These are phyloP conservation scores for Lepidurus couesii DNA, from an alignment of 1,140 invertebrate genomes.

Conservation along the genomic window DNA sequence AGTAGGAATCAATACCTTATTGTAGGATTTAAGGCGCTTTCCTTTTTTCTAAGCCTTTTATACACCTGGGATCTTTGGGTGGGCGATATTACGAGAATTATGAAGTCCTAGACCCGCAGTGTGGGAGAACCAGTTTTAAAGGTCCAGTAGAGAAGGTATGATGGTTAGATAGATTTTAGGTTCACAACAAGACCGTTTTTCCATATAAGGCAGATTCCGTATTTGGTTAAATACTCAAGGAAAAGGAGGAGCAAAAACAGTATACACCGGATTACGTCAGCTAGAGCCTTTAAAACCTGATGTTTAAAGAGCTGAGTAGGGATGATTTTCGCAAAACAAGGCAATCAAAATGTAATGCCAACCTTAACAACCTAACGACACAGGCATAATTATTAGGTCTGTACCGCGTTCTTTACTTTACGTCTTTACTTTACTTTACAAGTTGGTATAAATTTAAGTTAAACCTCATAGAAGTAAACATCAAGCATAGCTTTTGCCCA, in stretches of 20 bases:
- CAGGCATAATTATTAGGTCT: too few species aligned
- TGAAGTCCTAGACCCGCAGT: not conserved
- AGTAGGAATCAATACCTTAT: not conserved
- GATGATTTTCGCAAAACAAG: not conserved
- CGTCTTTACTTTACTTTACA: too few species aligned
- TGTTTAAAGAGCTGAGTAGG: not conserved
- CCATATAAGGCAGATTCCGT: not conserved
- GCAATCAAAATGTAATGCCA: not conserved
- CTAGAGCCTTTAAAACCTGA: not conserved
- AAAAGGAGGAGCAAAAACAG: not conserved
- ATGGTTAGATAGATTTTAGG: not conserved
- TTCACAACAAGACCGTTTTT: not conserved
- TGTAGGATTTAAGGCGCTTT: too few species aligned
- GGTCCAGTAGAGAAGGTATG: not conserved
- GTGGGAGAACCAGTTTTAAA: slow-evolving; percentile 9
- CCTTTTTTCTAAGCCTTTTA: too few species aligned
- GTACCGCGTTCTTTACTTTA: too few species aligned
- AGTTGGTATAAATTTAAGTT: too few species aligned
- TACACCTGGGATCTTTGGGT: too few species aligned
- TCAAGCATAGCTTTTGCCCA: not conserved
- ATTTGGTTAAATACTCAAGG: slow-evolving; percentile 1
- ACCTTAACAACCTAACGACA: too few species aligned
- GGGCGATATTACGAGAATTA: too few species aligned
- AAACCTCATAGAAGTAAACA: too few species aligned
- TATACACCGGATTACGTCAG: not conserved